Base-by-base conservation (phyloP, 1,140 invertebrate species). In the Sitophilus oryzae region DNA sequence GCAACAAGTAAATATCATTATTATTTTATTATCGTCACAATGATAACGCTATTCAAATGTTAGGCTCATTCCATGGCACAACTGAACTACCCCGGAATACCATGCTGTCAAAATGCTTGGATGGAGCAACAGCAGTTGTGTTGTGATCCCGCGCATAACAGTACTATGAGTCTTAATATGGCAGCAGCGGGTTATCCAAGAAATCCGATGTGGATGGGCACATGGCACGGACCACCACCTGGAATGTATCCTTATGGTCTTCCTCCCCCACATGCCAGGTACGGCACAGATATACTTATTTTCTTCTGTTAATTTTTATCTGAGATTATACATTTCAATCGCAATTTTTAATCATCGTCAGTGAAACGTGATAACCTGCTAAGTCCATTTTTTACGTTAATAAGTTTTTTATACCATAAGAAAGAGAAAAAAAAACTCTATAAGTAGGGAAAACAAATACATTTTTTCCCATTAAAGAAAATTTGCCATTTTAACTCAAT, bases 51-150 rank as follows among this genome's bases (percentile, higher is more conserved):
- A 9, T 40, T 18, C 1, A 44, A 21, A 20, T 69, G 67, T 6
- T 63, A 86, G 83, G 81, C 83, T 0, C 83, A 86, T 61, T 86
- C 84, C 0, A 79, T 86, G 76, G 83, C 83, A 0, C 83, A 84
- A 18, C 65, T 85, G 1, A 79, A 79, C 58, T 82, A 76, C 66
- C 75, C 73, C 56, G 25, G 25, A 68, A 70, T 54, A 67, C 80
- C 80, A 30, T 75, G 75, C 21, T 74, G 74, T 43, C 78, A 78
- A 57, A 66, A 66, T 9, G 61, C 67, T 50, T 71, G 73, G 72
- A 64, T 67, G 55, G 68, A 70, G 19, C 67, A 62, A 22, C 71
- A 30, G 11, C 55, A 36, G 22, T 52, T 41, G 9, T 57, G 55
- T 20, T 55, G 37, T 64, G 68, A 71, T 56, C 63, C 73, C 59